phyloP scores from a whole-genome alignment of 2,888 invertebrate species.

The Chloromyia formosa region DNA sequence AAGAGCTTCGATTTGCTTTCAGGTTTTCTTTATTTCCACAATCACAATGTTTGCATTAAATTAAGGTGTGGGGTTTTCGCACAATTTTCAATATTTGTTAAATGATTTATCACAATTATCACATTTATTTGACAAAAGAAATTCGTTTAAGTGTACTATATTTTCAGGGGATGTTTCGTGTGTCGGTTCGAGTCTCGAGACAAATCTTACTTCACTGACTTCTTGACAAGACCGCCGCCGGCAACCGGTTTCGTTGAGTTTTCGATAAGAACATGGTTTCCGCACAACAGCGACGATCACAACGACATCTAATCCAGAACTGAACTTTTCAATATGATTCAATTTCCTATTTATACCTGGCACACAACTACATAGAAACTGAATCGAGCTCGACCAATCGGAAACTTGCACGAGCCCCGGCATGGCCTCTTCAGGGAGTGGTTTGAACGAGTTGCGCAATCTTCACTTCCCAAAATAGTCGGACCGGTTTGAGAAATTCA shows the following conservation, averaged over 20 bases:
- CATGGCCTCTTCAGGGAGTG: slow-evolving; percentile 20
- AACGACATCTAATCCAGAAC: slow-evolving; percentile 45
- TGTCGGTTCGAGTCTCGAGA: not conserved
- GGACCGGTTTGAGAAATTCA: not conserved
- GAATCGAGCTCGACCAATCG: slow-evolving; percentile 40
- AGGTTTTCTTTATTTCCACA: too few relatives aligned
- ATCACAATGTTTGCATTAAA: not conserved
- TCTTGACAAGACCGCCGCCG: slow-evolving; percentile 30
- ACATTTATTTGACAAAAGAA: slow-evolving; percentile 5
- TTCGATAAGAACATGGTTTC: slow-evolving; percentile 34
- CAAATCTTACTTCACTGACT: slow-evolving; percentile 5
- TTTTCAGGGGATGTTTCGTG: not conserved
- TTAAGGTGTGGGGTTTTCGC: not conserved
- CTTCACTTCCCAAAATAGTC: not conserved
- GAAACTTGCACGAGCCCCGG: slow-evolving; percentile 20
- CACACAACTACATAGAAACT: slow-evolving; percentile 5
- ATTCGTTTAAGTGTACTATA: not conserved
- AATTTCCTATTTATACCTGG: slow-evolving; percentile 46
- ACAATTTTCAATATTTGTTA: not conserved
- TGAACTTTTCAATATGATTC: slow-evolving; percentile 41
- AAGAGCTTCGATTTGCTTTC: not conserved
- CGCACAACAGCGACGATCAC: slow-evolving; percentile 43
- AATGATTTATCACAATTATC: slow-evolving; percentile 31
- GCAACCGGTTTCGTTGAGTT: slow-evolving; percentile 41
- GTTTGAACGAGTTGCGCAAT: slow-evolving; percentile 21